Percentiles rank a stretch among this genome's conserved stretches.
phyloP scores from a whole-genome alignment of 53 echinoderm and acorn worm genomes.

The Paelopatides confundens region DNA sequence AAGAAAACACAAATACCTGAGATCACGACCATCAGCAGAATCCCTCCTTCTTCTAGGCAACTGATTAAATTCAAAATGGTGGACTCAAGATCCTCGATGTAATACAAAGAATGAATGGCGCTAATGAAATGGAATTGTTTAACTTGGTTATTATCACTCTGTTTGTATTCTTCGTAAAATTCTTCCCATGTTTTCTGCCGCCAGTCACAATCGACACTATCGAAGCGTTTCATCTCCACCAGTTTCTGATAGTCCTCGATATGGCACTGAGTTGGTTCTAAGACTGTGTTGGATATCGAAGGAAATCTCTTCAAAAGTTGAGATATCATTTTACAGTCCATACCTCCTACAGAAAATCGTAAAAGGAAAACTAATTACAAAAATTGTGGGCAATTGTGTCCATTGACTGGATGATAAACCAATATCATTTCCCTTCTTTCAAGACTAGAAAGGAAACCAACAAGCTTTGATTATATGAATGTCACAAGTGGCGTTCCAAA shows the following conservation, averaged over 20 bases:
- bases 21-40: conserved; percentile 47
- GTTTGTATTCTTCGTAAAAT: conserved; percentile 28
- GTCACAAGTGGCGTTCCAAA: too few species aligned
- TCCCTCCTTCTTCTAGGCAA: conserved; percentile 71
- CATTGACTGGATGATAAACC: too few species aligned
- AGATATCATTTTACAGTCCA: conserved; percentile 41
- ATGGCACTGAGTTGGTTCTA: conserved; percentile 67
- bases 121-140: conserved; percentile 77
- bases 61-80: conserved; percentile 62
- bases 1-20: conserved; percentile 79
- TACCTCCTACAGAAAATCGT: neutral
- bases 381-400: too few species aligned
- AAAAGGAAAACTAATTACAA: too few species aligned
- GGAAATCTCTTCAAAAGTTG: conserved; percentile 61
- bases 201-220: conserved; percentile 59
- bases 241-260: neutral
- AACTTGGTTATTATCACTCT: too few species aligned
- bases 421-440: too few species aligned
- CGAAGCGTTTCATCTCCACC: neutral
- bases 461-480: too few species aligned
- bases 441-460: too few species aligned
- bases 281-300: conserved; percentile 67
- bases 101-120: conserved; percentile 82
- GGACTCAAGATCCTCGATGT: conserved; percentile 61
- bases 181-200: conserved; percentile 58